A percentile compares a stretch with the other conserved stretches of the same genome.
Evolutionary conservation across 2,888 invertebrate genomes (phyloP).

Genomic region (Zhuqinia jingwanae): DNA sequence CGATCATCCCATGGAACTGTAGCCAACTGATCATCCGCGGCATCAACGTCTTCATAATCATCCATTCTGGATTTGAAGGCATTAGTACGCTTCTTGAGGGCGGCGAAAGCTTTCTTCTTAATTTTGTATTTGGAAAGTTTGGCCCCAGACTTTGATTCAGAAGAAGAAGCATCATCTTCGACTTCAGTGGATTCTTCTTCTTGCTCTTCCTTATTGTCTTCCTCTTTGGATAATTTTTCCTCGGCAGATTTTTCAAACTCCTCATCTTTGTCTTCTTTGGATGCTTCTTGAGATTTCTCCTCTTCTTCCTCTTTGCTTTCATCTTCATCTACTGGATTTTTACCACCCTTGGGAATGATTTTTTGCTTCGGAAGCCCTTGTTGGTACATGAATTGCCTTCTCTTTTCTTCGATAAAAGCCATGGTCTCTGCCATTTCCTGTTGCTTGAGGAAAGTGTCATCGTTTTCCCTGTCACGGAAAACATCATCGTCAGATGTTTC

Average conservation of each 20-base stretch:
- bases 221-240: slow-evolving; percentile 23
- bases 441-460: slow-evolving; percentile 63
- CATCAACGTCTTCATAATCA: slow-evolving; percentile 40
- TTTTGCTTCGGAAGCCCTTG: slow-evolving; percentile 25
- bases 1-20: slow-evolving; percentile 67
- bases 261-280: slow-evolving; percentile 49
- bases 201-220: slow-evolving; percentile 44
- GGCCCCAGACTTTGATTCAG: not conserved
- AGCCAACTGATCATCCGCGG: slow-evolving; percentile 19
- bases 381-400: slow-evolving; percentile 52
- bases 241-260: slow-evolving; percentile 31
- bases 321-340: slow-evolving; percentile 38
- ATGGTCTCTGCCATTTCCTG: slow-evolving; percentile 57
- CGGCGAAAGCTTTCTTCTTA: slow-evolving; percentile 45
- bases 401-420: slow-evolving; percentile 60
- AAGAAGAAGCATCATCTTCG: slow-evolving; percentile 10
- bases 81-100: not conserved
- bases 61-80: slow-evolving; percentile 39
- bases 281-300: slow-evolving; percentile 42
- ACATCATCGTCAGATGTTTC: slow-evolving; percentile 35
- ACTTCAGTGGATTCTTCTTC: slow-evolving; percentile 40
- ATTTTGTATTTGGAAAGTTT: slow-evolving; percentile 51
- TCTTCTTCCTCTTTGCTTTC: slow-evolving; percentile 44
- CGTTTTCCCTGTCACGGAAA: slow-evolving; percentile 41
- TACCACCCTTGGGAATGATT: slow-evolving; percentile 34